Evolutionary conservation across 2,797 vertebrate genomes (phyloP), one percentile per base, ranked within the genome.

Genomic region (Bucorvus abyssinicus): DNA sequence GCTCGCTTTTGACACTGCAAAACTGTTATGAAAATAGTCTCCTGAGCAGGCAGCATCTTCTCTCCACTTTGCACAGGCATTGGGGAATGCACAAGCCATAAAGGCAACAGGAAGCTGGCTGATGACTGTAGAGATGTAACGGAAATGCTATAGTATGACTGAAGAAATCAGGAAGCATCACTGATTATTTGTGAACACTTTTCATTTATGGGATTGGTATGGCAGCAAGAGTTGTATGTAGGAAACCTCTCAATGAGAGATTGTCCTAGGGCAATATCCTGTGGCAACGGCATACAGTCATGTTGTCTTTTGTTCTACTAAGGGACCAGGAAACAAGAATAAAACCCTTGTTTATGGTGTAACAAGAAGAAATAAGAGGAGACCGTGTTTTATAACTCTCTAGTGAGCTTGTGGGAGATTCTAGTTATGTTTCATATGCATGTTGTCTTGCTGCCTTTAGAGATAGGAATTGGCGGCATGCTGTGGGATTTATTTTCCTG

Each of bases 401-500:
- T 65, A 17, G 24, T 57, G 61, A 89, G 36, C 67, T 89, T 5
- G 1, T 89, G 40, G 44, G 65, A 67, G 55, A 67, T 85, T 74
- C 71, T 82, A 36, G 38, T 81, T 84, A 21, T 12, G 10, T 93
- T 73, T 88, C 52, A 30, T 50, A 3, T 67, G 47, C 6, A 9
- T 45, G 53, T 84, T 65, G 50, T 65, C 76, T 86, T 73, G 38
- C 50, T 88, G 57, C 53, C 61, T 32, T 81, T 57, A 81, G 76
- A 86, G 65, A 19, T 60, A 56, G 2, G 29, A 83, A 61, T 75
- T 84, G 38, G 50, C 50, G 32, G 34, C 78, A 42, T 77, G 50
- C 73, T 93, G 36, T 69, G 65, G 73, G 69, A 40, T 84, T 94
- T 78, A 53, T 88, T 90, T 95, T 75, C 67, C 70, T 89, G 53